A percentile compares a stretch with the other conserved stretches of the same genome.
phyloP scores from a whole-genome alignment of 2,113 vertebrate species.

The Nothocercus nigrocapillus region DNA sequence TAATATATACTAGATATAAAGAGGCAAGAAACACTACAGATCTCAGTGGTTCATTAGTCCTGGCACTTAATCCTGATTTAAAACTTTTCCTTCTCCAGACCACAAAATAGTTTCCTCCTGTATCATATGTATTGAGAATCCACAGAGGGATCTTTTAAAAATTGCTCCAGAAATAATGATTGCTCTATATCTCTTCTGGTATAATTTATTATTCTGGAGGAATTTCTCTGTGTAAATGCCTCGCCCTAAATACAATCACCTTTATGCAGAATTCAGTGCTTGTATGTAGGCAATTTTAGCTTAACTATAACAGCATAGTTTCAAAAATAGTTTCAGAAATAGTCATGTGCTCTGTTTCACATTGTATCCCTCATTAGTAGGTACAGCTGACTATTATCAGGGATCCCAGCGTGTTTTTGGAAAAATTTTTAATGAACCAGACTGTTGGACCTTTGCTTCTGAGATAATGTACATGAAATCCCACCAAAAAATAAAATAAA shows the following conservation, averaged over 20 bases:
- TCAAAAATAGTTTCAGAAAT: slow-evolving; percentile 14
- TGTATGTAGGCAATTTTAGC: background rate
- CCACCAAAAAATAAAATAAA: background rate
- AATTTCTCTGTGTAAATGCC: background rate
- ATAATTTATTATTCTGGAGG: slow-evolving; percentile 9
- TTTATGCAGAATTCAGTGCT: background rate
- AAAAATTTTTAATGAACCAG: background rate
- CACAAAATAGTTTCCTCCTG: slow-evolving; percentile 23
- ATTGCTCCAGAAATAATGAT: slow-evolving; percentile 14
- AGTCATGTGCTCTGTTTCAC: background rate
- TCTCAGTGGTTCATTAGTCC: slow-evolving; percentile 20
- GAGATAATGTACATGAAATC: background rate
- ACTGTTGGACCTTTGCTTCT: background rate
- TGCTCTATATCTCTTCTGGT: slow-evolving; percentile 1
- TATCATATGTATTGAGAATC: background rate
- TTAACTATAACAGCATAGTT: background rate
- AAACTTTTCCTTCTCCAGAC: slow-evolving; percentile 14
- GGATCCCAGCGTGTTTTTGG: background rate
- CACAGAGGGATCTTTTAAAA: background rate
- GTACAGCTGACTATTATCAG: background rate
- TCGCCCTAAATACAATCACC: background rate
- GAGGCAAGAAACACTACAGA: slow-evolving; percentile 24
- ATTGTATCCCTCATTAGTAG: background rate
- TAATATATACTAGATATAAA: slow-evolving; percentile 21
- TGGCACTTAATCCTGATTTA: background rate